Conservation (phyloP, 2,888 invertebrate species). For the Dicyrtomina minuta region DNA sequence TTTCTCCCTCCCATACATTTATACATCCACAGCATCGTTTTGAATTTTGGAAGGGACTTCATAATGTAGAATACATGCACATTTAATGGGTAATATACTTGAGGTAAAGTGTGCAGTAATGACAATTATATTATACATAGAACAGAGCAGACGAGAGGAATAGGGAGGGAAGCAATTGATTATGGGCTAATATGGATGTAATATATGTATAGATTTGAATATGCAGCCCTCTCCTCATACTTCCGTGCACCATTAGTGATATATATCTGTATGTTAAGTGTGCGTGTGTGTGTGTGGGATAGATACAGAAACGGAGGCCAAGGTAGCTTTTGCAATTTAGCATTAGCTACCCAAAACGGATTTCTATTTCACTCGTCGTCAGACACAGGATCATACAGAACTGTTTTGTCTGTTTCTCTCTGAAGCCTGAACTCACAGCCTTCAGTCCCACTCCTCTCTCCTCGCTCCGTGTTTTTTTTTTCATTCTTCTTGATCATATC, state of each 20-base stretch:
- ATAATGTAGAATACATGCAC: no score
- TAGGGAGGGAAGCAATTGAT: neutral
- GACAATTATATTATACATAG: no score
- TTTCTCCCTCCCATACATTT: no score
- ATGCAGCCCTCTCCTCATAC: no score
- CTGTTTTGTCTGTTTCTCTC: constrained; percentile 1
- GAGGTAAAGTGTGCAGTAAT: no score
- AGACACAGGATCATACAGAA: constrained; percentile 16
- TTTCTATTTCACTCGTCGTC: constrained; percentile 31
- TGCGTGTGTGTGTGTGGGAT: constrained; percentile 4
- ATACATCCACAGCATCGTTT: no score
- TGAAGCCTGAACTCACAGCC: no score
- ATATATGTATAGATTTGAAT: neutral
- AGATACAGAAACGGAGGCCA: neutral
- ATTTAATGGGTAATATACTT: no score
- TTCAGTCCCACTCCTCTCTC: constrained; percentile 1
- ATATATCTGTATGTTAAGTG: neutral
- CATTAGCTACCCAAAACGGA: constrained; percentile 19
- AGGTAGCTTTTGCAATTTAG: constrained; percentile 22
- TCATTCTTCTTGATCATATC: constrained; percentile 23
- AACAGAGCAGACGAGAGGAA: no score
- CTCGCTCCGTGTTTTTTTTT: neutral
- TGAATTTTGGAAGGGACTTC: no score
- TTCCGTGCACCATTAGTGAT: neutral
- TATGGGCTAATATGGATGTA: neutral